Percentiles rank a stretch among this genome's conserved stretches.
These are phyloP conservation scores for Halcyon leucocephala DNA, from an alignment of 2,797 vertebrate genomes.

Conservation along the genomic window DNA sequence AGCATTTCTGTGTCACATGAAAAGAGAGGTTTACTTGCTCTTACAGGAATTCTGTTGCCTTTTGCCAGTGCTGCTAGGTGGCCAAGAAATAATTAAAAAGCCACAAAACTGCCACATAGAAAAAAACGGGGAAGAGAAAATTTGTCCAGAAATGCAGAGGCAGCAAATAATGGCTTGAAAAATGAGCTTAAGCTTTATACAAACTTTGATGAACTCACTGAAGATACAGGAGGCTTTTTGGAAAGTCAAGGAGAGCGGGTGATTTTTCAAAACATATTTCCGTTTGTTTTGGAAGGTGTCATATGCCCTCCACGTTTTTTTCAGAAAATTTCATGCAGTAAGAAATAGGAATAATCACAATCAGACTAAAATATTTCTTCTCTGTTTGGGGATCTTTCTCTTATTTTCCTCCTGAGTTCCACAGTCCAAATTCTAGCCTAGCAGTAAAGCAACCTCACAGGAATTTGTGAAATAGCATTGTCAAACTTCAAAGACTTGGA, in stretches of 20 bases:
- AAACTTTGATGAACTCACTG: background rate
- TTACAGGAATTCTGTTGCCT: conserved; percentile 6
- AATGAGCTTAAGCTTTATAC: background rate
- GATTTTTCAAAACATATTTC: background rate
- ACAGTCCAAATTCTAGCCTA: background rate
- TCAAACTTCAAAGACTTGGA: conserved; percentile 35
- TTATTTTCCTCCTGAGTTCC: background rate
- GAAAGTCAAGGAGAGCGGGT: background rate
- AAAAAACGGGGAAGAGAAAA: background rate
- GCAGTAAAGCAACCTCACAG: conserved; percentile 19
- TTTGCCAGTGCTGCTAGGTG: background rate
- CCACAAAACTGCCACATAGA: background rate
- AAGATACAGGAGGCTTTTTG: background rate
- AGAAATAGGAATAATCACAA: conserved; percentile 5
- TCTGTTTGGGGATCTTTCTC: background rate
- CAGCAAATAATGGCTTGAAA: background rate
- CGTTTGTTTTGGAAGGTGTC: background rate
- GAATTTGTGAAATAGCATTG: conserved; percentile 32
- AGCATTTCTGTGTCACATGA: conserved; percentile 2
- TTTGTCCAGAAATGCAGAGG: background rate
- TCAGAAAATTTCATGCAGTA: background rate
- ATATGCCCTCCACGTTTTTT: background rate
- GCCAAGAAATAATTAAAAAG: background rate
- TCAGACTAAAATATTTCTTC: background rate
- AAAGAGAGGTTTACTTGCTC: background rate